Conservation (phyloP, 2,113 vertebrate genomes). For the Hypocryptadius cinnamomeus region DNA sequence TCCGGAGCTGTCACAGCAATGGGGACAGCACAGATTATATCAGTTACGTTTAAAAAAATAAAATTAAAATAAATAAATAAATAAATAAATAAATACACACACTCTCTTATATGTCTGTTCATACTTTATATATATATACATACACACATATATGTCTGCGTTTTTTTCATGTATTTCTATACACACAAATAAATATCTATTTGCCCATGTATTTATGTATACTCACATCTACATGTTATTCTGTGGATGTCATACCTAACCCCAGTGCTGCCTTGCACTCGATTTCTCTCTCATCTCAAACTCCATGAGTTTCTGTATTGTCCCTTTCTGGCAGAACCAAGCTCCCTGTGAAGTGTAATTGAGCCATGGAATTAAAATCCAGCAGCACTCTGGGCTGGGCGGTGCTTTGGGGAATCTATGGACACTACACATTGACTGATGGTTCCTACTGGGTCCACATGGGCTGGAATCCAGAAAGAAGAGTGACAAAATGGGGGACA, state of each 20-base stretch:
- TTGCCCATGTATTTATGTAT: background rate
- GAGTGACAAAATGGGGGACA: fast-evolving
- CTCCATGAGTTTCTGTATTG: background rate
- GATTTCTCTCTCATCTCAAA: background rate
- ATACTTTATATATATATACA: background rate
- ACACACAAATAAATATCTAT: too few relatives aligned
- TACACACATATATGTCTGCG: background rate
- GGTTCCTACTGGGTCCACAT: background rate
- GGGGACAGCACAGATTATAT: background rate
- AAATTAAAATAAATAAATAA: too few relatives aligned
- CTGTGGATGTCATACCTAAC: background rate
- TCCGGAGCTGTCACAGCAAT: background rate
- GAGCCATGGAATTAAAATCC: background rate
- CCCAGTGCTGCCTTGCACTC: background rate
- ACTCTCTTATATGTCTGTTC: background rate
- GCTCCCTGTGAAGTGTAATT: fast-evolving
- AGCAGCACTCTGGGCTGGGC: background rate
- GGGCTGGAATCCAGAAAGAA: background rate
- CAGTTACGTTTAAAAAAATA: background rate
- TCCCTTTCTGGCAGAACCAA: background rate
- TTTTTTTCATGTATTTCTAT: background rate
- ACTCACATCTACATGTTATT: too few relatives aligned
- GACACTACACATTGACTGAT: background rate
- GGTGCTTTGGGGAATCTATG: background rate
- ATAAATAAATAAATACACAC: background rate